These are phyloP conservation scores for Limnephilus lunatus DNA, from an alignment of 2,888 invertebrate species.

Conservation along the genomic window DNA sequence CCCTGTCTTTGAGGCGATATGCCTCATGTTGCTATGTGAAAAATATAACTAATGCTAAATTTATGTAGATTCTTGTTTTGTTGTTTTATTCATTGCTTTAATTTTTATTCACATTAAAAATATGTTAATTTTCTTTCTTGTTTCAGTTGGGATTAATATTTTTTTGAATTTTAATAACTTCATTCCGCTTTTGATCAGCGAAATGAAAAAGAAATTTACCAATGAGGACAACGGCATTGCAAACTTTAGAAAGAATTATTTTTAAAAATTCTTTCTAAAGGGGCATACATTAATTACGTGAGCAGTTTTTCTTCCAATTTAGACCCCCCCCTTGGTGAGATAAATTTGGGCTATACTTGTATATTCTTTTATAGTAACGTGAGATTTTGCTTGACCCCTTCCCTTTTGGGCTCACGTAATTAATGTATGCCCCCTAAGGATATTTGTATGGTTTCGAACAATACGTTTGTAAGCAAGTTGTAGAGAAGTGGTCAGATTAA, in stretches of 20 bases:
- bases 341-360: too few species aligned
- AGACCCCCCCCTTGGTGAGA: too few species aligned
- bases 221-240: not conserved
- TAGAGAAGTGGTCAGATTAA: not conserved
- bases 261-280: too few species aligned
- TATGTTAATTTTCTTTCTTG: not conserved
- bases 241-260: not conserved
- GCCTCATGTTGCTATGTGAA: not conserved
- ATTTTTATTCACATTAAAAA: constrained; percentile 16
- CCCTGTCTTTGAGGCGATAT: not conserved
- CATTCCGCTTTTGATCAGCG: not conserved
- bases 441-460: not conserved
- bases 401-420: too few species aligned
- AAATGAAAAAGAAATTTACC: not conserved
- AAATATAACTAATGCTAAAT: not conserved
- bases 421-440: too few species aligned
- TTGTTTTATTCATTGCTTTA: not conserved
- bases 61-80: not conserved
- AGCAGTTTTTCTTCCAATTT: too few species aligned
- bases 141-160: not conserved
- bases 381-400: too few species aligned
- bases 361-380: too few species aligned
- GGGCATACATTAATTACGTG: too few species aligned
- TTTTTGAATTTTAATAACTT: not conserved
- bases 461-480: not conserved